Evolutionary conservation across 2,888 invertebrate species (phyloP).

Genomic region (Callimorpha dominula): DNA sequence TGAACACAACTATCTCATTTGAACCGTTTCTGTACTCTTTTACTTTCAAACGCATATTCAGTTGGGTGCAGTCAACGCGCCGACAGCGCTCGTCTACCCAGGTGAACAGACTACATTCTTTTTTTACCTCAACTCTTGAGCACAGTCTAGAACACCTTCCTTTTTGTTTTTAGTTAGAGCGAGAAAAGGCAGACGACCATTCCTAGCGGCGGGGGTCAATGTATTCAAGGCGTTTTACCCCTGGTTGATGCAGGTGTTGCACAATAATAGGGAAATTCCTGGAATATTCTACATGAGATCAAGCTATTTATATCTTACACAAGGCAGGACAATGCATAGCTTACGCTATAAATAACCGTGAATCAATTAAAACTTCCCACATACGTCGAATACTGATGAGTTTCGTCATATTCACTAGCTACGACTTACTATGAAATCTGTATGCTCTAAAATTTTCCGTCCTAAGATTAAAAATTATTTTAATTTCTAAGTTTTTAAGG

Average conservation of each 20-base stretch:
- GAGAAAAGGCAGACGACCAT: constrained; percentile 79
- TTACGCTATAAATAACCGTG: constrained; percentile 43
- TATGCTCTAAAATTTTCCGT: not conserved
- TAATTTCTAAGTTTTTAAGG: not conserved
- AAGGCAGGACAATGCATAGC: constrained; percentile 40
- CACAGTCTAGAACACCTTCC: constrained; percentile 76
- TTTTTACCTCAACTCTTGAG: constrained; percentile 70
- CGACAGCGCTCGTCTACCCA: constrained; percentile 63
- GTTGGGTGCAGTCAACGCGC: constrained; percentile 37
- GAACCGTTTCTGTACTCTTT: constrained; percentile 62
- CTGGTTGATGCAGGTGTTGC: constrained; percentile 78
- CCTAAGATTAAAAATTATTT: not conserved
- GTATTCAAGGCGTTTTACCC: constrained; percentile 81
- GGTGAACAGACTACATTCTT: constrained; percentile 72
- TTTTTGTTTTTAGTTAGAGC: constrained; percentile 81
- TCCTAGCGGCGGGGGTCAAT: constrained; percentile 73
- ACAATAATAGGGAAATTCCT: constrained; percentile 81
- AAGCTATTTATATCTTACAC: constrained; percentile 55
- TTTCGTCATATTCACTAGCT: constrained; percentile 30
- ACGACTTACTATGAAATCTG: constrained; percentile 26
- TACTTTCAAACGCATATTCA: constrained; percentile 64
- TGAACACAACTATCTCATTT: constrained; percentile 63
- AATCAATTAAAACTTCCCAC: constrained; percentile 42
- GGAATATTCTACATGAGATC: constrained; percentile 68
- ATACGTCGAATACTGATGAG: constrained; percentile 43